Conservation (phyloP, 2,888 invertebrate species). For the Sclerodermus sp. region DNA sequence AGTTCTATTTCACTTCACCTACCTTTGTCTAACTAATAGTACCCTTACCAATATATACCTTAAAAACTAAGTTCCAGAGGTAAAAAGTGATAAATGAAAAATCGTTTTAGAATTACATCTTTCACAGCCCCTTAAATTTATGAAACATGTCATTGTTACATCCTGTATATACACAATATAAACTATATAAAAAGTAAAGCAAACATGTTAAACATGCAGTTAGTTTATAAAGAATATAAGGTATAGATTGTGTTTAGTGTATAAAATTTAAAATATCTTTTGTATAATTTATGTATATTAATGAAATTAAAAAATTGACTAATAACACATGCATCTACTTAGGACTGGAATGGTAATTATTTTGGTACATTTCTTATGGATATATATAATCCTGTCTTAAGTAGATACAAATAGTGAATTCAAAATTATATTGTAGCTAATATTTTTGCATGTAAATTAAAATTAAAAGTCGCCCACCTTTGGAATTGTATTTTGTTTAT, state of each 20-base stretch:
- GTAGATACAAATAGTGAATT: conserved; percentile 34
- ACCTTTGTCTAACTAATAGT: too few species aligned
- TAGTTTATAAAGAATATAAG: neutral
- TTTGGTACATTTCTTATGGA: conserved; percentile 56
- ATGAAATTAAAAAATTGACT: conserved; percentile 12
- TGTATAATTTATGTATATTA: neutral
- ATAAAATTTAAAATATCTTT: too few species aligned
- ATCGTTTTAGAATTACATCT: too few species aligned
- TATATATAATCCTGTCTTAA: conserved; percentile 46
- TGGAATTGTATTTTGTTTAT: conserved; percentile 40
- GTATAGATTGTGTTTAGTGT: conserved; percentile 1
- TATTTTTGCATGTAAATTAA: conserved; percentile 11
- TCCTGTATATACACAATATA: too few species aligned
- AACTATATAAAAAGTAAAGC: neutral
- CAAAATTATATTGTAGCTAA: conserved; percentile 6
- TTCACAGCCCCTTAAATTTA: too few species aligned
- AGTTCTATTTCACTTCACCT: too few species aligned
- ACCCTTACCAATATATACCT: too few species aligned
- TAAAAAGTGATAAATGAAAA: too few species aligned
- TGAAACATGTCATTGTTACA: too few species aligned
- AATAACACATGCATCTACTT: conserved; percentile 52
- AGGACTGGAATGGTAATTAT: conserved; percentile 45
- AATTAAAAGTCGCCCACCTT: conserved; percentile 42
- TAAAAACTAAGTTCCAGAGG: too few species aligned
- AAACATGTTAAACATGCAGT: too few species aligned